These are phyloP conservation scores for Anoplius nigerrimus DNA, from an alignment of 2,888 invertebrate genomes.

Conservation along the genomic window DNA sequence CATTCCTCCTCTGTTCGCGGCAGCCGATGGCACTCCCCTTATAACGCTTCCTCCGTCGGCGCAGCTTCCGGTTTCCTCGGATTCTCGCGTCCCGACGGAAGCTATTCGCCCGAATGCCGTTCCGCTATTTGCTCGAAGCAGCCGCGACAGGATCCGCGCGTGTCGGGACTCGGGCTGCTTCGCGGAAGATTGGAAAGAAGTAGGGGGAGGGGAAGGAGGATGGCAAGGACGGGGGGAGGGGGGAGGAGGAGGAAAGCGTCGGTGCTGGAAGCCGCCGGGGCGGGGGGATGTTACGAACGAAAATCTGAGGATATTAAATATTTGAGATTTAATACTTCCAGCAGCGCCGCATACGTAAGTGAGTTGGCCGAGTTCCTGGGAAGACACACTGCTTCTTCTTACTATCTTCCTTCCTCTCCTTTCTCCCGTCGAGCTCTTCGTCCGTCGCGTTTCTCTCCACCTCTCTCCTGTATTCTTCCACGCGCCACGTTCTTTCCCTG, in stretches of 20 bases:
- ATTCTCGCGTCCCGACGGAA: constrained; percentile 8
- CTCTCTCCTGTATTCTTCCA: too few species aligned
- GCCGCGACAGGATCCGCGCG: constrained; percentile 18
- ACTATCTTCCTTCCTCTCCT: neutral
- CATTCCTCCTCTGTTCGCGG: constrained; percentile 17
- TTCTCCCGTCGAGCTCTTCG: too few species aligned
- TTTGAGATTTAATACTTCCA: constrained; percentile 57
- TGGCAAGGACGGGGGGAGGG: too few species aligned
- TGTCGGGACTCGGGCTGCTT: constrained; percentile 2
- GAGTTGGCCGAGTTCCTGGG: constrained; percentile 15
- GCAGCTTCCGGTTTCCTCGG: constrained; percentile 14
- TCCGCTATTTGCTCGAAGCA: constrained; percentile 35
- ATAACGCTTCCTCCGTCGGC: constrained; percentile 29
- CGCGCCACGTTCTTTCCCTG: too few species aligned
- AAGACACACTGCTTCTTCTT: constrained; percentile 1
- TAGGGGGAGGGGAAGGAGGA: neutral
- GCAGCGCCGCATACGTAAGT: constrained; percentile 41
- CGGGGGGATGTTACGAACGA: constrained; percentile 26
- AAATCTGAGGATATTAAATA: constrained; percentile 59
- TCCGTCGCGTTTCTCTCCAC: too few species aligned
- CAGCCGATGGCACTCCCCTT: constrained; percentile 1
- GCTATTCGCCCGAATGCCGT: constrained; percentile 21
- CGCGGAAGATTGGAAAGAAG: constrained; percentile 4
- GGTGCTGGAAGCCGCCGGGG: neutral
- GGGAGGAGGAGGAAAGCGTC: neutral